Conservation (phyloP, 2,888 invertebrate species). For the Microctonus hyperodae region DNA sequence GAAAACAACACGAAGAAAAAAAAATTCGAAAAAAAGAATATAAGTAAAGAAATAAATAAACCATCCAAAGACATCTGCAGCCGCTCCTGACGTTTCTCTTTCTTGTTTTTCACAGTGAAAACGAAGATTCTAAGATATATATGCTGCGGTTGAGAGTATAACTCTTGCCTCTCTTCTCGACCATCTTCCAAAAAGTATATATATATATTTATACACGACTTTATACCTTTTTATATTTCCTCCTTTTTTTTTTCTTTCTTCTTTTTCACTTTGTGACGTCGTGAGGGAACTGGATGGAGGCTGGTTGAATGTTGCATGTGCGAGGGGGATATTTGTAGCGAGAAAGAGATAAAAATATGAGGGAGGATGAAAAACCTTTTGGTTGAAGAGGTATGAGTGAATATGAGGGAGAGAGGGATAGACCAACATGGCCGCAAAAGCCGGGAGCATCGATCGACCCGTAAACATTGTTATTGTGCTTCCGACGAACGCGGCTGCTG, state of each 20-base stretch:
- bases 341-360: neutral
- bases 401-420: slow-evolving; percentile 7
- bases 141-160: neutral
- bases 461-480: slow-evolving; percentile 37
- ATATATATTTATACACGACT: no score
- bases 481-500: neutral
- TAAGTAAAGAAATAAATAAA: neutral
- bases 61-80: neutral
- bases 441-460: slow-evolving; percentile 41
- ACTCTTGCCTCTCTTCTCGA: neutral
- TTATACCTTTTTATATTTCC: neutral
- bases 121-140: neutral
- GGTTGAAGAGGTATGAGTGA: slow-evolving; percentile 8
- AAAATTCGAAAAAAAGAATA: neutral
- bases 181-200: no score
- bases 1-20: neutral
- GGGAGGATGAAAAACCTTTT: slow-evolving; percentile 1
- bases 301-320: neutral
- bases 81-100: slow-evolving; percentile 3
- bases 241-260: neutral
- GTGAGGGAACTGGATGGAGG: neutral
- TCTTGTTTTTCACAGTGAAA: neutral
- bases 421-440: slow-evolving; percentile 36
- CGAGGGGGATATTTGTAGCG: neutral
- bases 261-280: neutral